A percentile compares a stretch with the other conserved stretches of the same genome.
These are phyloP conservation scores for Trachymyrmex cornetzi DNA, from an alignment of 1,140 invertebrate species.

Conservation along the genomic window DNA sequence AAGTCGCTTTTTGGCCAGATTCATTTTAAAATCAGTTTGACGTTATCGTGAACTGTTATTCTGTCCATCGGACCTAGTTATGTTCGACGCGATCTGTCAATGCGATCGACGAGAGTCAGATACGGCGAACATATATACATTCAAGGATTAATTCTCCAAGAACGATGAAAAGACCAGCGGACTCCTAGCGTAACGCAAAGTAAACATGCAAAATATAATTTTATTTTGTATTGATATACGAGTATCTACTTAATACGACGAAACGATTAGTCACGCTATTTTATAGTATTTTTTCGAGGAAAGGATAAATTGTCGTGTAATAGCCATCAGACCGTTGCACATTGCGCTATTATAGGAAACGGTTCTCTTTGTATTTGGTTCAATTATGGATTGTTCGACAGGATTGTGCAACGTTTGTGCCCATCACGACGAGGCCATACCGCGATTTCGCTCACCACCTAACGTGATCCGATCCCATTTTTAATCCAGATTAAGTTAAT, in stretches of 20 bases:
- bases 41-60: too few relatives aligned
- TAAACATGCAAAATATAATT: neutral
- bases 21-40: too few relatives aligned
- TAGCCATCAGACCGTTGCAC: neutral
- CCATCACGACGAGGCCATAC: conserved; percentile 36
- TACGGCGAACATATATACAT: neutral
- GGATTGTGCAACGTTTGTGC: conserved; percentile 22
- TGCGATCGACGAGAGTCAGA: neutral
- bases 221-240: neutral
- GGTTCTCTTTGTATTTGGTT: neutral
- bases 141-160: neutral
- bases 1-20: too few relatives aligned
- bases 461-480: conserved; percentile 17
- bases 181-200: neutral
- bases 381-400: conserved; percentile 9
- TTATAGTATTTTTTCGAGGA: neutral
- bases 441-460: conserved; percentile 45
- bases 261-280: neutral
- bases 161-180: neutral
- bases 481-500: conserved; percentile 49
- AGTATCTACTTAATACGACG: neutral
- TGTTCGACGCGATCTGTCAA: neutral
- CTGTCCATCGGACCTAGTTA: too few relatives aligned
- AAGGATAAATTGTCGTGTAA: conserved; percentile 16
- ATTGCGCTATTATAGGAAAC: neutral